phyloP scores from a whole-genome alignment of 1,140 invertebrate species.

The Tenebrio molitor region DNA sequence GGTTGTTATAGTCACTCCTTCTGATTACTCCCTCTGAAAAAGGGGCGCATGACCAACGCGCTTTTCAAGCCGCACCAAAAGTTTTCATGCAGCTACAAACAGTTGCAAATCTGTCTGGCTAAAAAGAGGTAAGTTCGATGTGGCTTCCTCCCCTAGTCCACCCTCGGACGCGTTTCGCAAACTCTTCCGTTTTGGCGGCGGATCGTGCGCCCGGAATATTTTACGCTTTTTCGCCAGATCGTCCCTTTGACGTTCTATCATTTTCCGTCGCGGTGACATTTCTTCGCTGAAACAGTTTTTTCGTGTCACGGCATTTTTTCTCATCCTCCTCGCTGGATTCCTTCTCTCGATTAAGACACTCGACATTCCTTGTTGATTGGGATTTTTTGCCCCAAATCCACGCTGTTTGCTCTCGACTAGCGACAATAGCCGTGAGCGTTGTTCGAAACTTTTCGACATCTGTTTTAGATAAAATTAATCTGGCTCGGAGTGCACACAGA shows the following conservation, averaged over 20 bases:
- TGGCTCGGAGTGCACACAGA: not conserved
- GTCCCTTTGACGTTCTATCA: too few relatives aligned
- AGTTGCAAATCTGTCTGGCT: slow-evolving; percentile 36
- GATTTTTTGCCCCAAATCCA: not conserved
- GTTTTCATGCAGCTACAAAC: slow-evolving; percentile 28
- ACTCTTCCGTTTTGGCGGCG: too few relatives aligned
- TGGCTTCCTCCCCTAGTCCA: not conserved
- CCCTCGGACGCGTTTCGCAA: too few relatives aligned
- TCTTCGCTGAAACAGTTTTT: too few relatives aligned
- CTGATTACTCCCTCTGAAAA: slow-evolving; percentile 37
- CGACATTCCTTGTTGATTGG: not conserved
- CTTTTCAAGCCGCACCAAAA: slow-evolving; percentile 10
- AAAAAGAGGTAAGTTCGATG: slow-evolving; percentile 39
- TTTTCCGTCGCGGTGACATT: too few relatives aligned
- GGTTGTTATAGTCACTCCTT: slow-evolving; percentile 37
- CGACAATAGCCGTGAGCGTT: not conserved
- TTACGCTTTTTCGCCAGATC: too few relatives aligned
- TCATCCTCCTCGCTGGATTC: too few relatives aligned
- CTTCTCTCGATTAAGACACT: too few relatives aligned
- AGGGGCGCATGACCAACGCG: slow-evolving; percentile 33
- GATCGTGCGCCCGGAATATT: too few relatives aligned
- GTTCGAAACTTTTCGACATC: not conserved
- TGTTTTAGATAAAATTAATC: not conserved
- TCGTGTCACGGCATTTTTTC: too few relatives aligned
- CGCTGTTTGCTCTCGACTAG: not conserved